Conservation (phyloP, 2,113 vertebrate species). For the Spheniscus mendiculus region DNA sequence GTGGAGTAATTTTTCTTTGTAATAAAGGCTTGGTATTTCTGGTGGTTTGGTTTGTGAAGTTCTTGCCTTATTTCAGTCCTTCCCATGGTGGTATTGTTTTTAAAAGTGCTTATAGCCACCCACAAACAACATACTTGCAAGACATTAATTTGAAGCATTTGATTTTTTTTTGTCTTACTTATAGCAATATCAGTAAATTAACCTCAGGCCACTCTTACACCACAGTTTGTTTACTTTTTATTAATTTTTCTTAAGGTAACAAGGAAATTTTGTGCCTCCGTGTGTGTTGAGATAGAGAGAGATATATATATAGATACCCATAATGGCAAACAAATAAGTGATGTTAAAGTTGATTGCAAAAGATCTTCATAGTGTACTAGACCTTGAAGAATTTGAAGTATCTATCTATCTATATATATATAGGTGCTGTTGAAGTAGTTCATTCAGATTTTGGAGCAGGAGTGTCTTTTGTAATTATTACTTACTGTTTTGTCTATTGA, state of each 20-base stretch:
- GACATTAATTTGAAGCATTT: neutral
- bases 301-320: neutral
- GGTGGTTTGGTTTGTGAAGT: neutral
- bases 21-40: constrained; percentile 73
- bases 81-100: neutral
- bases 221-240: neutral
- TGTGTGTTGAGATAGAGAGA: neutral
- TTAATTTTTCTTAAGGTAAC: neutral
- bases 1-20: neutral
- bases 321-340: neutral
- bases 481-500: neutral
- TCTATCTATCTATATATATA: too few species aligned
- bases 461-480: neutral
- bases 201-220: neutral
- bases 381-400: neutral
- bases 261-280: neutral
- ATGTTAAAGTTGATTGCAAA: neutral
- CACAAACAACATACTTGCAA: neutral
- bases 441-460: neutral
- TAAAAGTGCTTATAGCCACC: neutral
- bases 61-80: neutral
- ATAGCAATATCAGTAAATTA: neutral
- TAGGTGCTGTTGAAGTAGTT: neutral
- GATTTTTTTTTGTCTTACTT: neutral
- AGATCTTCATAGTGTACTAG: neutral